These are phyloP conservation scores for Epizoanthus ramosus DNA, from an alignment of 92 coral and sea anemone genomes.

Conservation along the genomic window DNA sequence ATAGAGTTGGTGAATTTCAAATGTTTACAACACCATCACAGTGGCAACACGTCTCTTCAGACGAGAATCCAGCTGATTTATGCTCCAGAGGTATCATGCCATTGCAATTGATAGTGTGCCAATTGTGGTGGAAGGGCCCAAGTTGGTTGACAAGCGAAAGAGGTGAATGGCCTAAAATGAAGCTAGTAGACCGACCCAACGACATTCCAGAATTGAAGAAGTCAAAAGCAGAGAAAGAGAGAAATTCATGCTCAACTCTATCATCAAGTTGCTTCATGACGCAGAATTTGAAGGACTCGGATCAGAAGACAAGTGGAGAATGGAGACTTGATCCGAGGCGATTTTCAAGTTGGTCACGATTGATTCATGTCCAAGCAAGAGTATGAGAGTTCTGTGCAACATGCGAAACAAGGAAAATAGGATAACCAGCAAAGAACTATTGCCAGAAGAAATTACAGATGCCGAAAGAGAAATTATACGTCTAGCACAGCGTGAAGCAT, in stretches of 20 bases:
- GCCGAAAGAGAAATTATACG: conserved; percentile 54
- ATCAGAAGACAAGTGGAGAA: background rate
- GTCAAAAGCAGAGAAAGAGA: too few species aligned
- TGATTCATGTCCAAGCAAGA: conserved; percentile 1
- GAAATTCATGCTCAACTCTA: too few species aligned
- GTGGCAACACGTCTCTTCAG: conserved; percentile 67
- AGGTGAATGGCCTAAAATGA: conserved; percentile 53
- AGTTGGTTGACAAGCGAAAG: conserved; percentile 30
- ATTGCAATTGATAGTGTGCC: too few species aligned
- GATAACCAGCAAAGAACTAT: too few species aligned
- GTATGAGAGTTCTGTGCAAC: conserved; percentile 21
- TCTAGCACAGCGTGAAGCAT: conserved; percentile 57
- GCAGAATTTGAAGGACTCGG: too few species aligned
- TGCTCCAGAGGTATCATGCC: too few species aligned
- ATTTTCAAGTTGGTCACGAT: conserved; percentile 22
- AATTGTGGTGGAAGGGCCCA: conserved; percentile 60
- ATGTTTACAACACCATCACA: conserved; percentile 48
- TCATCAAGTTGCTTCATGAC: too few species aligned
- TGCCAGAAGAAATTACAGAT: too few species aligned
- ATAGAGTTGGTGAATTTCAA: conserved; percentile 68
- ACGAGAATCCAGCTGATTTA: conserved; percentile 63
- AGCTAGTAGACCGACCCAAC: background rate
- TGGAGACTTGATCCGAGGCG: conserved; percentile 62
- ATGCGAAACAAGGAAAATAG: conserved; percentile 45
- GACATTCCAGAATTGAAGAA: too few species aligned